phyloP scores from a whole-genome alignment of 2,888 invertebrate species.

The Julus scandinavius region DNA sequence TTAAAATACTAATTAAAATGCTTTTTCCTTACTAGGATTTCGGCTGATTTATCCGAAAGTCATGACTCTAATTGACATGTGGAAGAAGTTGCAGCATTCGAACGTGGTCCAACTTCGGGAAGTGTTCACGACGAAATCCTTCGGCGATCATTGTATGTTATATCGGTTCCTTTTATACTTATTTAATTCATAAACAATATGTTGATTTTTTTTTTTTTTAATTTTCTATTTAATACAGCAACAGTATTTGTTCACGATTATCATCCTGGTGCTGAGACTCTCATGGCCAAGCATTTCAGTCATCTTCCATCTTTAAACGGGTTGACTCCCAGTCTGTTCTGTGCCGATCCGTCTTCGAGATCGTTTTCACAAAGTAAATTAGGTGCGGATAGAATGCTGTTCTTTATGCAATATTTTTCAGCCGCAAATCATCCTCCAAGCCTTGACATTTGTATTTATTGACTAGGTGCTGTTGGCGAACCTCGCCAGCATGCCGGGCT shows the following conservation, averaged over 20 bases:
- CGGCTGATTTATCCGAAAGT: slow-evolving; percentile 84
- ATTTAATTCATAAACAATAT: background rate
- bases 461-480: background rate
- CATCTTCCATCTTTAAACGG: slow-evolving; percentile 60
- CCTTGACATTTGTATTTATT: background rate
- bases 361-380: slow-evolving; percentile 55
- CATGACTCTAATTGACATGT: slow-evolving; percentile 86
- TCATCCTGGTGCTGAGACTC: slow-evolving; percentile 88
- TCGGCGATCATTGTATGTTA: slow-evolving; percentile 89
- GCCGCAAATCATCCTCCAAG: background rate
- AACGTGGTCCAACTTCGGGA: slow-evolving; percentile 93
- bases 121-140: slow-evolving; percentile 93
- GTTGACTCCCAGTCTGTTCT: slow-evolving; percentile 54
- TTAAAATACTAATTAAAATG: background rate
- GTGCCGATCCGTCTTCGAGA: slow-evolving; percentile 55
- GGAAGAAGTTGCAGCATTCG: slow-evolving; percentile 95
- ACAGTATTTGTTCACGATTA: slow-evolving; percentile 97
- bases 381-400: slow-evolving; percentile 51
- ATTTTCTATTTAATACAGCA: slow-evolving; percentile 71
- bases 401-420: background rate
- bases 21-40: slow-evolving; percentile 72
- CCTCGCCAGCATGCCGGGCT: slow-evolving; percentile 69
- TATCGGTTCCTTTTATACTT: background rate
- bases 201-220: background rate
- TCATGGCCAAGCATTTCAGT: slow-evolving; percentile 84